These are phyloP conservation scores for Grapholita molesta DNA, from an alignment of 1,140 invertebrate species.

Conservation along the genomic window DNA sequence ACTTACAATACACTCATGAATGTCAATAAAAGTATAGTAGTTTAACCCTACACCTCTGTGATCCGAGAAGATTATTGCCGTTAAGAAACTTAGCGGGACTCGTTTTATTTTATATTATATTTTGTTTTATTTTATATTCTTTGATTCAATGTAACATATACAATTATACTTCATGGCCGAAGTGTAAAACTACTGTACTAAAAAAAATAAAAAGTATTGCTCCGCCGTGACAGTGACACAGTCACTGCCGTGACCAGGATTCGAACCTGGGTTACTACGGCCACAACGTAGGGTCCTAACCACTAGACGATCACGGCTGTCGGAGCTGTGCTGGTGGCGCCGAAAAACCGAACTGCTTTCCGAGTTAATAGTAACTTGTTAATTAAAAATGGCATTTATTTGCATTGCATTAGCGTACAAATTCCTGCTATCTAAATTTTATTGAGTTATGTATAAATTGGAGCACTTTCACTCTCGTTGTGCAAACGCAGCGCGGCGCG, in stretches of 20 bases:
- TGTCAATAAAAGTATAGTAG: no score
- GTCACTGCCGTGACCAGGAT: constrained; percentile 69
- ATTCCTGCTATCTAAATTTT: not conserved
- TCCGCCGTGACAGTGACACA: constrained; percentile 43
- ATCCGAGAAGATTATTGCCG: no score
- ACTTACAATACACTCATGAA: no score
- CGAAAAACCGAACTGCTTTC: not conserved
- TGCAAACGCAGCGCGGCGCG: not conserved
- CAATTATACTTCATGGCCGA: no score
- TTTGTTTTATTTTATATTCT: no score
- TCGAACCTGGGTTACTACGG: constrained; percentile 76
- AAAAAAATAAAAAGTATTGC: constrained; percentile 23
- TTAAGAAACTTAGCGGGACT: no score
- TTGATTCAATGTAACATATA: no score
- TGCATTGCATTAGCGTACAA: not conserved
- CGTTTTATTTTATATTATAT: no score
- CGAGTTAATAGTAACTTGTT: not conserved
- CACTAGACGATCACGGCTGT: constrained; percentile 67
- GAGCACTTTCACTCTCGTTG: constrained; percentile 6
- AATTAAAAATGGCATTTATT: not conserved
- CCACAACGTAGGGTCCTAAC: constrained; percentile 75
- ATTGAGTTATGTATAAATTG: not conserved
- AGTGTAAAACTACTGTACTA: not conserved
- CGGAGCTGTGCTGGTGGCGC: constrained; percentile 27
- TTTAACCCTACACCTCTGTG: no score